A percentile compares a stretch with the other conserved stretches of the same genome.
phyloP scores from a whole-genome alignment of 2,888 invertebrate species.

The Morpho achilles region DNA sequence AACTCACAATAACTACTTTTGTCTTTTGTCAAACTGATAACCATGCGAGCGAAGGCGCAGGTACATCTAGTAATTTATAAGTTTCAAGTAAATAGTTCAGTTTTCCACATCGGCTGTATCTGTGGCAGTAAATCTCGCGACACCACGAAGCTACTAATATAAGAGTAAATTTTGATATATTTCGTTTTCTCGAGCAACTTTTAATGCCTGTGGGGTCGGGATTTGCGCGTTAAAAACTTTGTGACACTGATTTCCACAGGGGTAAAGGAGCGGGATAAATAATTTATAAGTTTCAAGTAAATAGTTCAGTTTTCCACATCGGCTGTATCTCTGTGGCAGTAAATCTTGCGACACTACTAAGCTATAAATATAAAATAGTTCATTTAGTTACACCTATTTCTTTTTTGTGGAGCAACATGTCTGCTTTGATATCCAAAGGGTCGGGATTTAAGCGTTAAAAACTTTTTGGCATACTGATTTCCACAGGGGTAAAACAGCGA shows the following conservation, averaged over 20 bases:
- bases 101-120: slow-evolving; percentile 34
- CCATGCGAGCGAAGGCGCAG: not conserved
- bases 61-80: not conserved
- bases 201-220: too few species aligned
- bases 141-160: slow-evolving; percentile 64
- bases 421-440: too few species aligned
- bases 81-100: slow-evolving; percentile 19
- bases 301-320: slow-evolving; percentile 25
- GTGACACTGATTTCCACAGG: not conserved
- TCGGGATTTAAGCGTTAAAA: too few species aligned
- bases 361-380: too few species aligned
- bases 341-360: slow-evolving; percentile 56
- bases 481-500: not conserved
- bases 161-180: too few species aligned
- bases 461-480: too few species aligned
- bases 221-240: too few species aligned
- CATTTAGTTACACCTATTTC: too few species aligned
- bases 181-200: too few species aligned
- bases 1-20: too few species aligned
- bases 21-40: too few species aligned
- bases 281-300: slow-evolving; percentile 6
- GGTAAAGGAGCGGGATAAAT: not conserved
- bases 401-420: too few species aligned
- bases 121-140: slow-evolving; percentile 51
- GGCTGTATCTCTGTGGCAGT: slow-evolving; percentile 45